Evolutionary conservation across 2,888 invertebrate genomes (phyloP), one percentile per base, ranked within the genome.

Genomic region (Lasioglossum lativentre): DNA sequence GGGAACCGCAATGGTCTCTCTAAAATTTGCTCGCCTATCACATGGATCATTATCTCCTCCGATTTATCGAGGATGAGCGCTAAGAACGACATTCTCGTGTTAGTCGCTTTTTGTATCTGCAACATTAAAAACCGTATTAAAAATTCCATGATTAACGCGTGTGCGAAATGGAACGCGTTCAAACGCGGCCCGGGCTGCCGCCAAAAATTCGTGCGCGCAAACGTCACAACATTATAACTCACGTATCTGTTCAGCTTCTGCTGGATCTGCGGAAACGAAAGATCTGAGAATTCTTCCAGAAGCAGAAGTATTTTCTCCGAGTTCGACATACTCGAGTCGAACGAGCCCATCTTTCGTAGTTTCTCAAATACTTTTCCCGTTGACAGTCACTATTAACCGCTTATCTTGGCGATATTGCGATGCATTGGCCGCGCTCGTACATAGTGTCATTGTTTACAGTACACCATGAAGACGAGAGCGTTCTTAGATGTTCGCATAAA

Each of bases 161-260:
- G 40, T 14, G 40, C 38, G 14, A 77, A 45, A 10, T 5, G 10
- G 4, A 63, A 30, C 23, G 30, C 19, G 56, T 70, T 80, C 38
- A 47, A 83, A 73, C 59, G 30, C 10, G 34, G 4, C 23, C 42
- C 30, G n/a, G n/a, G 8, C 5, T 72, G 30, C 77, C 81, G 75
- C 74, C 71, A 79, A 56, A 86, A 82, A 68, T 63, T 72, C 68
- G 27, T 42, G 70, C 23, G 12, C 47, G 68, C 70, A 56, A 59
- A 74, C 42, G 71, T 70, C 40, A 14, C 5, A 10, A 78, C 16
- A 12, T 63, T 72, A n/a, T n/a, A 75, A 95, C 96, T 95, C 95
- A 97, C 97, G 91, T 96, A 97, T 88, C 92, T 93, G 93, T 97
- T 97, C 74, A 97, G 95, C 95, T 96, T 96, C 34, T 95, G 95